Evolutionary conservation across 2,797 vertebrate genomes (phyloP), one percentile per base, ranked within the genome.

Genomic region (Brachymystax lenok): DNA sequence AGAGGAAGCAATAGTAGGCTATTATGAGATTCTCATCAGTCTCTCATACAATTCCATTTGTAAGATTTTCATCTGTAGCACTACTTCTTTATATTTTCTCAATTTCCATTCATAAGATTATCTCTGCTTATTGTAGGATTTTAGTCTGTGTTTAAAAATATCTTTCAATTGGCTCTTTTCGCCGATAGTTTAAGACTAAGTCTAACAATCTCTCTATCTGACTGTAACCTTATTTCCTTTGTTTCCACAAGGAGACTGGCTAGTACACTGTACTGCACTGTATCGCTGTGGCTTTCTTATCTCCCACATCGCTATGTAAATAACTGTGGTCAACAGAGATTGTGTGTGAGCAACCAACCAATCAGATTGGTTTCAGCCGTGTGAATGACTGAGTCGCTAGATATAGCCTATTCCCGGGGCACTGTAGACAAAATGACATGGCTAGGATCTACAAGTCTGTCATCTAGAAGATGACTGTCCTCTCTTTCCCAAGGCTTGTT

Each of bases 251-350:
- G 40, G 40, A 46, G 40, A 46, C 40, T 46, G 40, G 21, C 21
- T 33, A 13, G 19, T 21, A 13, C 17, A 24, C 59, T n/a, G 27
- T 21, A 7, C 24, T 46, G n/a, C 6, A 5, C 63, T 64, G n/a
- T 27, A 59, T 54, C 14, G 19, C n/a, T 61, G 28, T 4, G n/a
- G 5, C 67, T 59, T 17, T 19, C 21, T 33, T 80, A 75, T 82
- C 73, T 73, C 54, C 70, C 51, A 33, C 69, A 79, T 76, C 63
- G 13, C 66, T 74, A 72, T 74, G 74, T 79, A 80, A 82, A 82
- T 74, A 76, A 61, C 35, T 52, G 74, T 52, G 50, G 73, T 79
- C 79, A 71, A 66, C 54, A 77, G 66, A 51, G 61, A 14, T 63
- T 51, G 77, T 71, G 68, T 69, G 69, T 52, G 69, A 7, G 21